phyloP scores from a whole-genome alignment of 2,113 vertebrate genomes.

The Kryptolebias marmoratus region DNA sequence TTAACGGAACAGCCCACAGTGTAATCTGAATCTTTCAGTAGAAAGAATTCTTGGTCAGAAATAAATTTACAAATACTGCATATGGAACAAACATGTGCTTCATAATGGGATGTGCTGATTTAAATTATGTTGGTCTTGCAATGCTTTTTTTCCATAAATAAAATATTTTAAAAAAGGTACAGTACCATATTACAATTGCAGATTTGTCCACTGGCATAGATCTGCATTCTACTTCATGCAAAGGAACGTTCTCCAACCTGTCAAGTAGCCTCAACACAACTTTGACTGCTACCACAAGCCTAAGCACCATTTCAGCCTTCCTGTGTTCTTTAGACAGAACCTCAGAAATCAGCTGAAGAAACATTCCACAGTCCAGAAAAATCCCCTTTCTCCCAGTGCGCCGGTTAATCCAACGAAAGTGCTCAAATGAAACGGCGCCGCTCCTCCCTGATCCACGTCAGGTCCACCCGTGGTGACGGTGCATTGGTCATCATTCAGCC shows the following conservation, averaged over 20 bases:
- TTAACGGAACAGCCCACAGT: constrained; percentile 53
- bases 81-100: constrained; percentile 50
- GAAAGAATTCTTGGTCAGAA: constrained; percentile 63
- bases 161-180: constrained; percentile 72
- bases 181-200: constrained; percentile 61
- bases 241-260: constrained; percentile 35
- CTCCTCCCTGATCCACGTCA: constrained; percentile 41
- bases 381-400: constrained; percentile 11
- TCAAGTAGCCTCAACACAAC: constrained; percentile 18
- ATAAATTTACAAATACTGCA: constrained; percentile 57
- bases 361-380: constrained; percentile 22
- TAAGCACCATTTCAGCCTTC: neutral
- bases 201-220: constrained; percentile 47
- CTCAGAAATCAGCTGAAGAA: constrained; percentile 26
- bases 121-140: constrained; percentile 79
- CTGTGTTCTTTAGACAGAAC: neutral
- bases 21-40: constrained; percentile 72
- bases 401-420: constrained; percentile 56
- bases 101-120: constrained; percentile 71
- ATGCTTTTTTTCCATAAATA: constrained; percentile 80
- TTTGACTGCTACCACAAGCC: constrained; percentile 16
- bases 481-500: constrained; percentile 41
- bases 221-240: constrained; percentile 51
- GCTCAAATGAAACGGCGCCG: constrained; percentile 56
- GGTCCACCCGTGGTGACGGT: constrained; percentile 58